These are phyloP conservation scores for Hestina assimilis DNA, from an alignment of 1,140 invertebrate genomes.

Conservation along the genomic window DNA sequence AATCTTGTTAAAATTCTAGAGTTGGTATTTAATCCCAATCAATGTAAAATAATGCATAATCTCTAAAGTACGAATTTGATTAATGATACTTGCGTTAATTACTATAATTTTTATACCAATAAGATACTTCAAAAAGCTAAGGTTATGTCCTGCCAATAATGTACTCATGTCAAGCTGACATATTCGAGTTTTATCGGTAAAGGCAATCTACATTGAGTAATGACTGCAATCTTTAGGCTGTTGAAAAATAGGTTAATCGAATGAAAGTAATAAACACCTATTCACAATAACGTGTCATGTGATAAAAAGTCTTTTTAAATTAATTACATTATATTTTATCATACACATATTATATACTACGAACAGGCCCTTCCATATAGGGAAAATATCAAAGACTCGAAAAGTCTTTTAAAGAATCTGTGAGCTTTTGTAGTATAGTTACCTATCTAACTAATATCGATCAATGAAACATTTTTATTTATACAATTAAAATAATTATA, in stretches of 20 bases:
- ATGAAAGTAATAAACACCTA: not conserved
- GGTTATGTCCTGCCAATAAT: conserved; percentile 13
- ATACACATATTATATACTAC: too few species aligned
- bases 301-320: too few species aligned
- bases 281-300: too few species aligned
- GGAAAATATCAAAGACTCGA: too few species aligned
- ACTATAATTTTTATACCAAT: conserved; percentile 14
- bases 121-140: conserved; percentile 9
- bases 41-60: not conserved
- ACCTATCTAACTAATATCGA: too few species aligned
- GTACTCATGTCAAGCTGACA: conserved; percentile 26
- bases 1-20: too few species aligned
- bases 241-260: conserved; percentile 11
- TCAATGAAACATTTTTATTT: too few species aligned
- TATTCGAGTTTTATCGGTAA: conserved; percentile 39
- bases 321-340: too few species aligned
- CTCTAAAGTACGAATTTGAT: conserved; percentile 1
- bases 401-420: too few species aligned
- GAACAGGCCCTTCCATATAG: too few species aligned
- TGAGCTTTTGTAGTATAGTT: too few species aligned
- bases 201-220: conserved; percentile 41
- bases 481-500: too few species aligned
- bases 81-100: conserved; percentile 12
- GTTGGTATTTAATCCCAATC: not conserved
- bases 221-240: conserved; percentile 24